Conservation (phyloP, 1,140 invertebrate genomes). For the Ceratosolen solmsi region DNA sequence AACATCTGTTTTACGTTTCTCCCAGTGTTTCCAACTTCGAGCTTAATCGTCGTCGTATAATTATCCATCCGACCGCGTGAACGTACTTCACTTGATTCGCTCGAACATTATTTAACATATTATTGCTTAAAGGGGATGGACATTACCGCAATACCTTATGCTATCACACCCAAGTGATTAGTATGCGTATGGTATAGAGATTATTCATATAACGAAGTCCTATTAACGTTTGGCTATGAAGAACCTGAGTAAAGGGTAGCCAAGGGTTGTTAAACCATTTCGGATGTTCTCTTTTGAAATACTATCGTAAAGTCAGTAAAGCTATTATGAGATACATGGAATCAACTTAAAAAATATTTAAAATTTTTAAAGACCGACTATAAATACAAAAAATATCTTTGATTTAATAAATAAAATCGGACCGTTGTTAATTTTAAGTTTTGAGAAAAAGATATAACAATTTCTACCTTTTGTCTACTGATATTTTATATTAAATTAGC, state of each 20-base stretch:
- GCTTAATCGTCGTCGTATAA: neutral
- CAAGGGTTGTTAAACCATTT: slow-evolving; percentile 22
- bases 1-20: neutral
- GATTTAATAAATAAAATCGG: neutral
- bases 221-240: slow-evolving; percentile 52
- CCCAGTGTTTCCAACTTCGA: neutral
- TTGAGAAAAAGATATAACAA: too few relatives aligned
- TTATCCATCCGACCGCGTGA: slow-evolving; percentile 3
- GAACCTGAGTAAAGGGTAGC: neutral
- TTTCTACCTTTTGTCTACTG: too few relatives aligned
- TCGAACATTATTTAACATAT: slow-evolving; percentile 31
- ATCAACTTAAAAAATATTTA: slow-evolving; percentile 10
- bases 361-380: slow-evolving; percentile 18
- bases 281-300: slow-evolving; percentile 51
- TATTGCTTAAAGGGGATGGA: slow-evolving; percentile 33
- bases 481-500: too few relatives aligned
- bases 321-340: neutral
- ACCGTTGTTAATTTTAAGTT: too few relatives aligned
- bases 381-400: neutral
- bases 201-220: slow-evolving; percentile 56
- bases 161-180: slow-evolving; percentile 6
- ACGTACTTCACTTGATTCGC: neutral
- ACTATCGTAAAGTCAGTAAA: neutral
- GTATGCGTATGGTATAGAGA: slow-evolving; percentile 18
- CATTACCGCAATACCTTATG: too few relatives aligned